Conservation (phyloP, 1,140 invertebrate species). For the Drosophila obscura region DNA sequence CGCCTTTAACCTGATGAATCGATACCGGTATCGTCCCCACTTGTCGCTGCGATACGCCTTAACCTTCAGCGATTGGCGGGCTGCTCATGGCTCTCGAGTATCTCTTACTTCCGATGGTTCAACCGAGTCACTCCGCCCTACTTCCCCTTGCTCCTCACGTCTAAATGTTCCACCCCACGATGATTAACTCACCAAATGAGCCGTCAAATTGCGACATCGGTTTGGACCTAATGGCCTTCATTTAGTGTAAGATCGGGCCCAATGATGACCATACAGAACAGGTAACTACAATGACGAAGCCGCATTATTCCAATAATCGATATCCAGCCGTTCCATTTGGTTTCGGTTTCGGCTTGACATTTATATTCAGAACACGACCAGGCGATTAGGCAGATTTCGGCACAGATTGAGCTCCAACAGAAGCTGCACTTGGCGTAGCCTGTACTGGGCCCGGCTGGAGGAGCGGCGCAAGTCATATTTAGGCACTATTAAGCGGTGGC, state of each 20-base stretch:
- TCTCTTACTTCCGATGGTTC: no score
- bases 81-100: not conserved
- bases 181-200: not conserved
- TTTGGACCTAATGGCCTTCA: conserved; percentile 21
- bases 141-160: no score
- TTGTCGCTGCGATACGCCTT: no score
- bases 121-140: no score
- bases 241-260: conserved; percentile 18
- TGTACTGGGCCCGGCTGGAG: not conserved
- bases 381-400: conserved; percentile 54
- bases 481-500: conserved; percentile 63
- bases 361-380: conserved; percentile 51
- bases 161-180: no score
- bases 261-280: conserved; percentile 1
- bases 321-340: no score
- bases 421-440: conserved; percentile 30
- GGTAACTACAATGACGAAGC: not conserved
- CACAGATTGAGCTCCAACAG: conserved; percentile 16
- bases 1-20: no score
- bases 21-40: no score
- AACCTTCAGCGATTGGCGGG: not conserved
- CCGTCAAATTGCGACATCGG: conserved; percentile 1
- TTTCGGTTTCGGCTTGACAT: no score
- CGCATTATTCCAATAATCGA: not conserved
- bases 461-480: conserved; percentile 47